Evolutionary conservation across 2,797 vertebrate genomes (phyloP).

Genomic region (Cuniculus paca): DNA sequence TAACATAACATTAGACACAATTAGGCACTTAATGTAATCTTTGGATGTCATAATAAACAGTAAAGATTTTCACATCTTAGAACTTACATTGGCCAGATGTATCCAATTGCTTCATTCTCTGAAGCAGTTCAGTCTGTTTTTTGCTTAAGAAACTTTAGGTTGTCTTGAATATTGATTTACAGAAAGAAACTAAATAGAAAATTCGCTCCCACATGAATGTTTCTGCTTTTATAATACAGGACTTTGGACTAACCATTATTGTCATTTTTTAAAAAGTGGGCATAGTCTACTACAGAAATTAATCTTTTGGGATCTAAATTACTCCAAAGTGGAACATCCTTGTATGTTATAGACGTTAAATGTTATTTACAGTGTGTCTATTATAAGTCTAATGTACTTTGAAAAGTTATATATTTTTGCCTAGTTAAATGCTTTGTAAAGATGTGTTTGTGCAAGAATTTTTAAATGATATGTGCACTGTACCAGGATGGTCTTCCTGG

Average conservation of each 20-base stretch:
- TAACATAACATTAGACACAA: slow-evolving; percentile 13
- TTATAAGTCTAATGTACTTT: slow-evolving; percentile 69
- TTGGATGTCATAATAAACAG: slow-evolving; percentile 37
- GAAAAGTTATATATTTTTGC: slow-evolving; percentile 56
- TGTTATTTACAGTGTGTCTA: slow-evolving; percentile 70
- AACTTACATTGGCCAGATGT: slow-evolving; percentile 1
- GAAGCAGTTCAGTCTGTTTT: slow-evolving; percentile 63
- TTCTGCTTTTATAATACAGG: slow-evolving; percentile 68
- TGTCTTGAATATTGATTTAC: slow-evolving; percentile 74
- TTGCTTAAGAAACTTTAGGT: slow-evolving; percentile 49
- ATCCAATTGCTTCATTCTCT: slow-evolving; percentile 46
- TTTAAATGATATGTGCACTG: neutral
- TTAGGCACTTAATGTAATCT: slow-evolving; percentile 52
- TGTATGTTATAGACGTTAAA: slow-evolving; percentile 54
- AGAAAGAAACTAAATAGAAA: slow-evolving; percentile 78
- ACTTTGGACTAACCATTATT: slow-evolving; percentile 50
- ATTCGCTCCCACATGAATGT: slow-evolving; percentile 69
- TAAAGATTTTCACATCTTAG: slow-evolving; percentile 46
- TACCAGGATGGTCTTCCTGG: neutral
- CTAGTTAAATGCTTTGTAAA: slow-evolving; percentile 67
- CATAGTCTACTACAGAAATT: slow-evolving; percentile 75
- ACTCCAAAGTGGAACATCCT: slow-evolving; percentile 56
- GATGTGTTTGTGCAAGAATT: neutral
- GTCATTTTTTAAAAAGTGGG: slow-evolving; percentile 56
- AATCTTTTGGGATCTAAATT: slow-evolving; percentile 70